Percentiles rank a stretch among this genome's conserved stretches.
Conservation (phyloP, 2,113 vertebrate species). For the Electrona antarctica region DNA sequence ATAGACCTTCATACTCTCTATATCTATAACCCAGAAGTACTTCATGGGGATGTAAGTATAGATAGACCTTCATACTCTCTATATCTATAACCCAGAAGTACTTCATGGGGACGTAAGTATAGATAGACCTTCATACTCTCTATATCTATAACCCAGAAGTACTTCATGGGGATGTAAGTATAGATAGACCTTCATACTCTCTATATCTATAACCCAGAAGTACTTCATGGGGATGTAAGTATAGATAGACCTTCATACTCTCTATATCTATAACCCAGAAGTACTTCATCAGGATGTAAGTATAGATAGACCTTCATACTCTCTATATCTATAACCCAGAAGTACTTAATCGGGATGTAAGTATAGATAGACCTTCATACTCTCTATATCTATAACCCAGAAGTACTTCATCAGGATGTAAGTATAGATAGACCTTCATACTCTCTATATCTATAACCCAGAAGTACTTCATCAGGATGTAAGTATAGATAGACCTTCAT, state of each 20-base stretch:
- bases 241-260: too few relatives aligned
- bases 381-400: slow-evolving; percentile 81
- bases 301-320: too few relatives aligned
- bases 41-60: slow-evolving; percentile 75
- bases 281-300: slow-evolving; percentile 80
- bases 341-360: slow-evolving; percentile 79
- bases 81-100: slow-evolving; percentile 82
- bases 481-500: slow-evolving; percentile 37
- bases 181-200: too few relatives aligned
- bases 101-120: slow-evolving; percentile 75
- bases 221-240: slow-evolving; percentile 79
- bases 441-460: slow-evolving; percentile 81
- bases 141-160: slow-evolving; percentile 83
- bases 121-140: too few relatives aligned
- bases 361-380: slow-evolving; percentile 21
- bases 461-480: slow-evolving; percentile 80
- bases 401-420: slow-evolving; percentile 80
- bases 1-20: too few relatives aligned
- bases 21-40: slow-evolving; percentile 80
- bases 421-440: slow-evolving; percentile 36
- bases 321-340: slow-evolving; percentile 82
- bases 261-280: slow-evolving; percentile 81
- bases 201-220: slow-evolving; percentile 81
- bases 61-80: too few relatives aligned
- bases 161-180: slow-evolving; percentile 75